Evolutionary conservation across 2,797 vertebrate genomes (phyloP), one percentile per base, ranked within the genome.

Genomic region (Gallinago stenura): DNA sequence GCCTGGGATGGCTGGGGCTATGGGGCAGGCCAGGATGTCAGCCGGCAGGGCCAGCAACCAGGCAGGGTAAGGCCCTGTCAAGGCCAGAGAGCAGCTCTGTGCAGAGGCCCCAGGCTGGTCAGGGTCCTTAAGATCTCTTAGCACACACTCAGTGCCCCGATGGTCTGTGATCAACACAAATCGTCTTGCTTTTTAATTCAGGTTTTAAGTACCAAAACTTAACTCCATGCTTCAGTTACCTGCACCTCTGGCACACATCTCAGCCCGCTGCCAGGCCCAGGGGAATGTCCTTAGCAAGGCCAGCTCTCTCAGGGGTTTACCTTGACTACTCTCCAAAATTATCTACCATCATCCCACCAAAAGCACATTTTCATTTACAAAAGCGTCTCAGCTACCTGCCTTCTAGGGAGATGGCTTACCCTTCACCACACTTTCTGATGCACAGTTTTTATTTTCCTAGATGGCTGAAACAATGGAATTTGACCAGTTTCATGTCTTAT

Each of bases 211-310:
- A 76, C 17, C 5, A 61, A 61, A 76, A 75, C 31, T 26, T 18
- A 78, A 26, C 26, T 71, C 11, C 15, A 31, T 68, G 7, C 12
- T 79, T 35, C 43, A 68, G 12, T 30, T 58, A n/a, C 33, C 0
- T 0, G 0, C 7, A 12, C 7, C 15, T 45, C 72, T 60, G 48
- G 31, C 9, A 25, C 7, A 1, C 0, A 1, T 22, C 50, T 58
- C 61, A 56, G 39, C 10, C 20, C 0, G 0, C 60, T 68, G 46
- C 24, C 31, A 39, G 45, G 19, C 0, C 0, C 9, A 12, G 24
- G 21, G 15, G 21, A 73, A 7, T 4, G 10, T n/a, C 28, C 28
- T 20, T 10, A 25, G 4, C 26, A 31, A 78, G 50, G 41, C 14
- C 50, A 51, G 41, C 7, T 48, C 39, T 60, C 25, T 33, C 8